Base-by-base conservation (phyloP, 2,888 invertebrate species). In the Pomacea canaliculata region DNA sequence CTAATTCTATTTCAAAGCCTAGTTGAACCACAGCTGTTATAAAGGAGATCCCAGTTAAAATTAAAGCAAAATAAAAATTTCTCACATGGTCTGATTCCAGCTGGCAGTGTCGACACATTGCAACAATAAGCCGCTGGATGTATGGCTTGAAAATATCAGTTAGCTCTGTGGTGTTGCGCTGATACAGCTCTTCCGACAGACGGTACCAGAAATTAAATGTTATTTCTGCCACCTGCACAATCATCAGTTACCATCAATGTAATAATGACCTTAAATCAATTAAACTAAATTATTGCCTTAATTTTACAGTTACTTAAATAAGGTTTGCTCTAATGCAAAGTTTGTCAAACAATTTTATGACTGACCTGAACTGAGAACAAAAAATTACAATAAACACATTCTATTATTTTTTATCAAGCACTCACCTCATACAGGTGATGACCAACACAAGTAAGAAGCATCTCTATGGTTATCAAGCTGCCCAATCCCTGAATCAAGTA, bases 151-250 rank as follows among this genome's bases (percentile, higher is more conserved):
- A 99, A 60, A 95, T 92, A 70, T 93, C 93, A 1, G 95, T 96
- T n/a, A 96, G 90, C 0, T 94, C 93, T 84, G 95, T 94, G 86
- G 94, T 94, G 89, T 97, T 95, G 82, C 94, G 94, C 85, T 96
- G 95, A 91, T 98, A 99, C 8, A 99, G 92, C 86, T 96, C 95
- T 91, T 99, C 99, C 8, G 98, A 97, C 60, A 99, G 91, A 49
- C 96, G 94, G 92, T 97, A 98, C 99, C 99, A 99, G 78, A 98
- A 93, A 91, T 97, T 96, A 90, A 99, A 99, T 1, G 99, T 97
- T 83, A 98, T 96, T 86, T 94, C 94, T 18, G 94, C 93, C 19
- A 95, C 93, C 94, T 94, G 86, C 59, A 86, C 78, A 37, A 63
- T 27, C 70, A 65, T 71, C 70, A 59, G 71, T 68, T 12, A 27